phyloP scores from a whole-genome alignment of 2,113 vertebrate genomes.

The Trichomycterus rosablanca region DNA sequence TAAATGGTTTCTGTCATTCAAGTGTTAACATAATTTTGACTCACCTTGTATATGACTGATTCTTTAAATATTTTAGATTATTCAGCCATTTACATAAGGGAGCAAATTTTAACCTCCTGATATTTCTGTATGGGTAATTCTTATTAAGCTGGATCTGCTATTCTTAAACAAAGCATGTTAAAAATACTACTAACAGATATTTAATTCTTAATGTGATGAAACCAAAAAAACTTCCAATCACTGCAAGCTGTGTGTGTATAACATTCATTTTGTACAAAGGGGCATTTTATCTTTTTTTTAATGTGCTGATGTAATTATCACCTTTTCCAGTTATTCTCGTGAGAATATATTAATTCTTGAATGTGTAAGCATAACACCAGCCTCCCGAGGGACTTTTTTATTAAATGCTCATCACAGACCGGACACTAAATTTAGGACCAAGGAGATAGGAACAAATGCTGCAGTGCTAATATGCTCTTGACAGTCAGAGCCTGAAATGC shows the following conservation, averaged over 20 bases:
- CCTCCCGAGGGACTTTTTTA: not conserved
- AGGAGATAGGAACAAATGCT: not conserved
- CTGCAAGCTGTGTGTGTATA: constrained; percentile 1
- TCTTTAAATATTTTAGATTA: too few species aligned
- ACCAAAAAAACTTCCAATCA: too few species aligned
- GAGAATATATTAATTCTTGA: not conserved
- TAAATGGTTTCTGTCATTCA: too few species aligned
- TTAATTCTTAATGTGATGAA: not conserved
- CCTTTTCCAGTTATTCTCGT: constrained; percentile 2
- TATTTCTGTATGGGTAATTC: too few species aligned
- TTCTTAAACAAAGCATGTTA: constrained; percentile 11
- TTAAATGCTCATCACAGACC: not conserved
- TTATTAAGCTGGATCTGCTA: too few species aligned
- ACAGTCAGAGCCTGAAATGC: not conserved
- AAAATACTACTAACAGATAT: constrained; percentile 22
- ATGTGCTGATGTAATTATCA: not conserved
- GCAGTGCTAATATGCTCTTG: not conserved
- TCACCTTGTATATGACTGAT: too few species aligned
- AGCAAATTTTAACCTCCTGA: too few species aligned
- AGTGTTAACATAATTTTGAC: too few species aligned
- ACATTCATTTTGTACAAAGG: not conserved
- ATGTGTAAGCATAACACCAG: not conserved
- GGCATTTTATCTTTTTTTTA: not conserved
- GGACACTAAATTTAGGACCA: not conserved
- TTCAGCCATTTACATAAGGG: too few species aligned